A percentile compares a stretch with the other conserved stretches of the same genome.
Evolutionary conservation across 2,113 vertebrate genomes (phyloP).

Genomic region (Sialia sialis): DNA sequence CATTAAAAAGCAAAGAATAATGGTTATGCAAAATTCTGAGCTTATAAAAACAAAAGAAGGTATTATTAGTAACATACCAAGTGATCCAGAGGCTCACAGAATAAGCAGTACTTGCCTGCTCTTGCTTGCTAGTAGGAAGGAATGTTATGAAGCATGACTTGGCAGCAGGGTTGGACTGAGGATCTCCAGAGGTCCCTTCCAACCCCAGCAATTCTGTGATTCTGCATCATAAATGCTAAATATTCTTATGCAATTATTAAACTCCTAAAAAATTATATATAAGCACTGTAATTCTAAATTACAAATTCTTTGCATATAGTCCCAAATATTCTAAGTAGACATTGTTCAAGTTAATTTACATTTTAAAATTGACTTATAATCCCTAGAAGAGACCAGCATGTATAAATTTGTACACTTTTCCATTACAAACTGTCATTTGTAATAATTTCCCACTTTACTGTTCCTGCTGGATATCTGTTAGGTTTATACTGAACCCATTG

Average conservation of each 20-base stretch:
- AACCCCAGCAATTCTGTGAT: not conserved
- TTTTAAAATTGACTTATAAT: not conserved
- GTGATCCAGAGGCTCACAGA: not conserved
- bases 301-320: not conserved
- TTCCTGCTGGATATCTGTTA: not conserved
- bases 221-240: not conserved
- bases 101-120: not conserved
- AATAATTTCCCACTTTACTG: not conserved
- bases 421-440: not conserved
- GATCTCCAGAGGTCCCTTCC: not conserved
- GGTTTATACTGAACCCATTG: not conserved
- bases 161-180: rapidly evolving
- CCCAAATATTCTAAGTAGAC: not conserved
- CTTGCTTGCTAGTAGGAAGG: not conserved
- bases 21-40: not conserved
- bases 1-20: not conserved
- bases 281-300: not conserved
- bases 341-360: not conserved
- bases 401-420: not conserved
- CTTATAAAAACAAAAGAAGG: not conserved
- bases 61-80: not conserved
- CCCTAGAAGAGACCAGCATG: not conserved
- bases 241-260: not conserved
- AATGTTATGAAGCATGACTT: rapidly evolving
- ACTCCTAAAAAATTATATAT: not conserved